Evolutionary conservation across 2,797 vertebrate species (phyloP).

Genomic region (Acridotheres tristis): DNA sequence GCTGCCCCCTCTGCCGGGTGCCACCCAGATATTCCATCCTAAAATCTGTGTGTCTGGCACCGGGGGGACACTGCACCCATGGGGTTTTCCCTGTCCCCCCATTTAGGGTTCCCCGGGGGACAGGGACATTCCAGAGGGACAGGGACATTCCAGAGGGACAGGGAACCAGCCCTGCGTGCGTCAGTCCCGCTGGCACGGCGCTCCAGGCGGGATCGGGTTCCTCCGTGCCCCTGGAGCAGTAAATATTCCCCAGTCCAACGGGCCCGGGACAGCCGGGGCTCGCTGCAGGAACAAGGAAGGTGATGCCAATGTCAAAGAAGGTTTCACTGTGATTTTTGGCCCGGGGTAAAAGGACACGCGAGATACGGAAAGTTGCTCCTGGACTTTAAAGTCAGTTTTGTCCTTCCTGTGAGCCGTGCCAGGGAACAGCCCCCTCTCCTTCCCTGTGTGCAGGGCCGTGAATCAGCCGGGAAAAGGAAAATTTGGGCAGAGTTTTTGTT

Average conservation of each 20-base stretch:
- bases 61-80: neutral
- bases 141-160: rapidly evolving
- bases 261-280: neutral
- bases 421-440: neutral
- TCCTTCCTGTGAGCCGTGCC: neutral
- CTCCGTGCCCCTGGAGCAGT: neutral
- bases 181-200: neutral
- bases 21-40: no score
- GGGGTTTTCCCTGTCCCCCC: neutral
- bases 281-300: neutral
- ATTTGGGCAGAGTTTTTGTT: neutral
- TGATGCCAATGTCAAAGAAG: neutral
- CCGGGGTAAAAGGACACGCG: neutral
- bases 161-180: neutral
- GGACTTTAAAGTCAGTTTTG: neutral
- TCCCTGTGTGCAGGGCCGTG: rapidly evolving
- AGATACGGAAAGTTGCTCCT: neutral
- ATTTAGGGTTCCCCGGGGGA: neutral
- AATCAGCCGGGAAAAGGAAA: rapidly evolving
- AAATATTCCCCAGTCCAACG: neutral
- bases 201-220: neutral
- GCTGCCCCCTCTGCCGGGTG: neutral
- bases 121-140: neutral
- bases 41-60: neutral
- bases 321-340: neutral